Percentiles rank a stretch among this genome's conserved stretches.
Evolutionary conservation across 2,113 vertebrate species (phyloP).

Genomic region (Marcusenius ussheri): DNA sequence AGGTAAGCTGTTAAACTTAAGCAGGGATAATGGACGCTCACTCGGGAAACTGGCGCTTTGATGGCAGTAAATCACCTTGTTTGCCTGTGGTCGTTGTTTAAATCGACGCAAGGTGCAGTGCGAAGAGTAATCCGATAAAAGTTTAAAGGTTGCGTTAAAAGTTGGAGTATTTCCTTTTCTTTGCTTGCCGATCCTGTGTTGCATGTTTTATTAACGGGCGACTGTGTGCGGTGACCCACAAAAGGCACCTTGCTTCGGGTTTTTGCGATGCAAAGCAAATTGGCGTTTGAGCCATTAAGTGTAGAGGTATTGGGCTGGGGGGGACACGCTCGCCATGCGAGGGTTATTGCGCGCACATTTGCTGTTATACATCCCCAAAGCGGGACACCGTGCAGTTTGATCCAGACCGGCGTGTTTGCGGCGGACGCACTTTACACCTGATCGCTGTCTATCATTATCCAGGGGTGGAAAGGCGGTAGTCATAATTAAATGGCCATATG

Average conservation of each 20-base stretch:
- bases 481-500: neutral
- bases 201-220: neutral
- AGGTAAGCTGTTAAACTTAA: slow-evolving; percentile 42
- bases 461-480: neutral
- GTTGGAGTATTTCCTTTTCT: neutral
- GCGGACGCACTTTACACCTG: neutral
- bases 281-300: neutral
- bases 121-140: neutral
- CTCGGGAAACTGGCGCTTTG: neutral
- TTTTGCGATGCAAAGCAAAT: neutral
- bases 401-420: neutral
- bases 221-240: neutral
- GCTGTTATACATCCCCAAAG: neutral
- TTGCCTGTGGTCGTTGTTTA: neutral
- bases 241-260: neutral
- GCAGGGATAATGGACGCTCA: neutral
- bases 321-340: neutral
- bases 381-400: neutral
- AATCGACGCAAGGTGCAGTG: neutral
- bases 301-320: neutral
- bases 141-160: neutral
- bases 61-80: neutral
- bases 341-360: neutral
- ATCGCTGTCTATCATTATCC: neutral
- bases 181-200: neutral